Evolutionary conservation across 2,113 vertebrate species (phyloP).

Genomic region (Erythrocercus mccallii): DNA sequence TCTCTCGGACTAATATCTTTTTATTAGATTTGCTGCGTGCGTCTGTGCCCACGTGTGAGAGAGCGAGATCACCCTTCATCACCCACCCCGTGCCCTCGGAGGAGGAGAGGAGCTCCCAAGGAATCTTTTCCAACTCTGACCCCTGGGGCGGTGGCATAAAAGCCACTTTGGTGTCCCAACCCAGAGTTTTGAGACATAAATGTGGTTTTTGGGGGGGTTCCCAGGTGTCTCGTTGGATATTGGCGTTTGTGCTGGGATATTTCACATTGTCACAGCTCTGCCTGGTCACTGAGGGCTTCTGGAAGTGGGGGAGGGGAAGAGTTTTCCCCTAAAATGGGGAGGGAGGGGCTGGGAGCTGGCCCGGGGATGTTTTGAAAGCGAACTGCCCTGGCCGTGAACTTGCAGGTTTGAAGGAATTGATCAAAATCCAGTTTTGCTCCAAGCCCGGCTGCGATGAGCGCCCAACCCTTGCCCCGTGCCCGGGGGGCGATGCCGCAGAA

Average conservation of each 20-base stretch:
- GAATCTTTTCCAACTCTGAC: not conserved
- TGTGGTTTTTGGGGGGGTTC: not conserved
- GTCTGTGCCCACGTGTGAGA: not conserved
- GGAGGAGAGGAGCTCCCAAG: not conserved
- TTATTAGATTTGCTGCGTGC: slow-evolving; percentile 44
- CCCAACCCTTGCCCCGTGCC: accelerated
- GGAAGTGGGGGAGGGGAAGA: not conserved
- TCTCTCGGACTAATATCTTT: slow-evolving; percentile 41
- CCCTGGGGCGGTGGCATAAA: not conserved
- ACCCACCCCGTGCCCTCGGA: not conserved
- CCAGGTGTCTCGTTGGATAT: accelerated
- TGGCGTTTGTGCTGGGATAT: not conserved
- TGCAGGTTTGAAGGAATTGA: not conserved
- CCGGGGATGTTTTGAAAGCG: accelerated
- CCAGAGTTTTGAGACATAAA: accelerated
- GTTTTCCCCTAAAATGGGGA: not conserved
- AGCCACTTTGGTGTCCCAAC: too few species aligned
- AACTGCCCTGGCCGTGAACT: not conserved
- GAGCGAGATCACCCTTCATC: slow-evolving; percentile 17
- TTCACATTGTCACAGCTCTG: accelerated
- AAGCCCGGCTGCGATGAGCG: accelerated
- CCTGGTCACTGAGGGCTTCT: not conserved
- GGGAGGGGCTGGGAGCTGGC: not conserved
- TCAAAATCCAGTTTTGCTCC: not conserved
- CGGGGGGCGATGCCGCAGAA: not conserved